Evolutionary conservation across 2,113 vertebrate genomes (phyloP).

Genomic region (Passer montanus): DNA sequence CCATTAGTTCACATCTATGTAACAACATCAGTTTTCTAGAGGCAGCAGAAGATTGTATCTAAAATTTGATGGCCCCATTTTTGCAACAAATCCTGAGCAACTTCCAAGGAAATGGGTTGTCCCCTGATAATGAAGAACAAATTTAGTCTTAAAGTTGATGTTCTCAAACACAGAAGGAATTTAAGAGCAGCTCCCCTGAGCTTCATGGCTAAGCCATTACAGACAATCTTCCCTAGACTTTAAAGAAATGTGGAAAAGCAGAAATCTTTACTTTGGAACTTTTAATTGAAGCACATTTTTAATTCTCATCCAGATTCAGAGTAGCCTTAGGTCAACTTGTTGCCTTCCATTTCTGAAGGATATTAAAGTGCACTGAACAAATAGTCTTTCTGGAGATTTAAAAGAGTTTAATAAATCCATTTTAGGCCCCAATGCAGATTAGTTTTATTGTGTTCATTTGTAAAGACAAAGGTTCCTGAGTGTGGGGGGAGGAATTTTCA

Average conservation of each 20-base stretch:
- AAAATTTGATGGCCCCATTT: background rate
- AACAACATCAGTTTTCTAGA: background rate
- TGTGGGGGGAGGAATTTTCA: background rate
- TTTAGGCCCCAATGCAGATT: background rate
- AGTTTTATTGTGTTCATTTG: background rate
- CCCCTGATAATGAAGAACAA: background rate
- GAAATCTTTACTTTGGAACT: background rate
- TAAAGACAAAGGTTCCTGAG: background rate
- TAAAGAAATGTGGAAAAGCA: background rate
- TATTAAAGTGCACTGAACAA: background rate
- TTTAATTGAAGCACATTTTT: background rate
- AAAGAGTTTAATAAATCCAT: background rate
- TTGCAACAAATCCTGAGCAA: background rate
- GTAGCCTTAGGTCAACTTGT: background rate
- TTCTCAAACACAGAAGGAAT: background rate
- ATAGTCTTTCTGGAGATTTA: background rate
- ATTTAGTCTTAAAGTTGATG: background rate
- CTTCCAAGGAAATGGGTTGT: background rate
- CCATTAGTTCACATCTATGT: background rate
- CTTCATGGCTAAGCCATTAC: background rate
- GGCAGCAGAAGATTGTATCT: rapidly evolving
- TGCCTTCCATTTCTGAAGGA: background rate
- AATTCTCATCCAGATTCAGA: background rate
- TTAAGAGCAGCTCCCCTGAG: background rate
- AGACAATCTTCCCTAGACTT: background rate